Conservation (phyloP, 1,140 invertebrate species). For the Tribolium castaneum region DNA sequence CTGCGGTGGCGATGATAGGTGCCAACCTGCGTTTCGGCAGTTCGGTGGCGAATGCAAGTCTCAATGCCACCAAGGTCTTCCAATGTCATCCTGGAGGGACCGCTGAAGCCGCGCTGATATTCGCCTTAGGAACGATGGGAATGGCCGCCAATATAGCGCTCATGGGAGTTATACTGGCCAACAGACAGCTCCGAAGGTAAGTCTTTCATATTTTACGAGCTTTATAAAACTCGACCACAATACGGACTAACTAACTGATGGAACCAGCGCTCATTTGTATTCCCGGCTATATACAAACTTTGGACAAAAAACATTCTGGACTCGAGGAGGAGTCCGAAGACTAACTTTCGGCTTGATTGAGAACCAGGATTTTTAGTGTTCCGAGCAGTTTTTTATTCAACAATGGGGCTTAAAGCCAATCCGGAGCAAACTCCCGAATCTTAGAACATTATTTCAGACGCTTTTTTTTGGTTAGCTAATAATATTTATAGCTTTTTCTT, state of each 20-base stretch:
- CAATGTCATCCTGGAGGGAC: slow-evolving; percentile 84
- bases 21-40: slow-evolving; percentile 80
- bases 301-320: background rate
- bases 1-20: slow-evolving; percentile 80
- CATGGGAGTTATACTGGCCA: slow-evolving; percentile 82
- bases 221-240: slow-evolving; percentile 8
- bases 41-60: slow-evolving; percentile 72
- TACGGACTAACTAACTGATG: background rate
- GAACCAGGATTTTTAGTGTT: background rate
- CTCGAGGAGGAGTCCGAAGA: no score
- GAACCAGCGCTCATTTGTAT: background rate
- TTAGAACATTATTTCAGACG: no score
- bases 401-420: no score
- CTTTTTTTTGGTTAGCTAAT: no score
- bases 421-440: no score
- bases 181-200: slow-evolving; percentile 80
- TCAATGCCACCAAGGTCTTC: slow-evolving; percentile 76
- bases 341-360: background rate
- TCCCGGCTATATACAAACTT: background rate
- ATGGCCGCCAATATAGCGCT: slow-evolving; percentile 85
- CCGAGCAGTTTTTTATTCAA: no score
- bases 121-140: slow-evolving; percentile 81
- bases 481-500: no score
- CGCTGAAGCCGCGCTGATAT: slow-evolving; percentile 82
- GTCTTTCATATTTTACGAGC: slow-evolving; percentile 21